phyloP scores from a whole-genome alignment of 2,888 invertebrate species.

The Drosophila buzzatii region DNA sequence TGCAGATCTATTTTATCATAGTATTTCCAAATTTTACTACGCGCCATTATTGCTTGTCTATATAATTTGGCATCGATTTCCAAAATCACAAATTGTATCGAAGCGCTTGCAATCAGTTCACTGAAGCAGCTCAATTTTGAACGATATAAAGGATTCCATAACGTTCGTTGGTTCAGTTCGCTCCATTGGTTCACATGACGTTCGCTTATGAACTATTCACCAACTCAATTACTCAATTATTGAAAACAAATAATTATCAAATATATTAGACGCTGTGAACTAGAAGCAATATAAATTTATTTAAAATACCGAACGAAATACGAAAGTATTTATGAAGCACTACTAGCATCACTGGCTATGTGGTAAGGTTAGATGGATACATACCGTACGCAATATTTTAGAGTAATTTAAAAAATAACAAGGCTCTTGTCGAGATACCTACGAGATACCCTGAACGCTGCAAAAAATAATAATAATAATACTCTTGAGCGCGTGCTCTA shows the following conservation, averaged over 20 bases:
- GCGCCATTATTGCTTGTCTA: constrained; percentile 58
- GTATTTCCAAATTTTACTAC: constrained; percentile 67
- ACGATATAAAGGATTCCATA: not conserved
- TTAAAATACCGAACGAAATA: not conserved
- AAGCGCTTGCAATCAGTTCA: constrained; percentile 14
- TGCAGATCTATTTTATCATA: constrained; percentile 58
- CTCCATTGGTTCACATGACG: not conserved
- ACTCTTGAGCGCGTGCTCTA: too few species aligned
- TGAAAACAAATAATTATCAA: not conserved
- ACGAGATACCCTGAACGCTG: too few species aligned
- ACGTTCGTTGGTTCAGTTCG: constrained; percentile 2
- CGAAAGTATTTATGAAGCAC: not conserved
- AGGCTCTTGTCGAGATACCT: too few species aligned
- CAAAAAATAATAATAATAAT: too few species aligned
- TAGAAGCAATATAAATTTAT: not conserved
- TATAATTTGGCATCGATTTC: constrained; percentile 48
- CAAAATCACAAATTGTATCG: constrained; percentile 31
- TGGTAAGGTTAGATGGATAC: too few species aligned
- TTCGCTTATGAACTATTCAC: not conserved
- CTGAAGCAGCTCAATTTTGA: constrained; percentile 4
- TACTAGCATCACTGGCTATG: too few species aligned
- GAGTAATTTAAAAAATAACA: too few species aligned
- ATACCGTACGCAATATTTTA: too few species aligned
- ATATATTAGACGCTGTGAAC: not conserved
- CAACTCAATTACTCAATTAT: not conserved